Conservation (phyloP, 2,797 vertebrate genomes). For the Limnodromus scolopaceus region DNA sequence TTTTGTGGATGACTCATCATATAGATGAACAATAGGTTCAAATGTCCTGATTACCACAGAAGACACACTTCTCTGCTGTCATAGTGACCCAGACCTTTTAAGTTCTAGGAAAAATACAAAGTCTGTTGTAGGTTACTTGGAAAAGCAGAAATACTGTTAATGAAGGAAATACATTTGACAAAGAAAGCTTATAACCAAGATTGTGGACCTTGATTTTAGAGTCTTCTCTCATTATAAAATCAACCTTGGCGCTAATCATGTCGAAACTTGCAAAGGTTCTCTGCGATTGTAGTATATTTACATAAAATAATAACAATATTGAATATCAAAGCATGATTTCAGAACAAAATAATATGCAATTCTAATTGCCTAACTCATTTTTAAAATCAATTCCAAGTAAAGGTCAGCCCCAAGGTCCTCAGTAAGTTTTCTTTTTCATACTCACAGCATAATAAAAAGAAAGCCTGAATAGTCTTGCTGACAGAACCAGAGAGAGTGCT, state of each 20-base stretch:
- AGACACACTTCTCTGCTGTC: neutral
- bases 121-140: neutral
- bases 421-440: neutral
- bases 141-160: conserved; percentile 26
- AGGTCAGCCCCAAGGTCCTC: neutral
- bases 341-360: conserved; percentile 38
- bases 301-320: conserved; percentile 51
- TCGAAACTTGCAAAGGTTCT: conserved; percentile 14
- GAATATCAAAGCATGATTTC: conserved; percentile 11
- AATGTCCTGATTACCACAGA: neutral
- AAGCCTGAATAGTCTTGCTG: neutral
- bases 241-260: neutral
- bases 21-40: neutral
- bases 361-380: conserved; percentile 10
- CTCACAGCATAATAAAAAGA: neutral
- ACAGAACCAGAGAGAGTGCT: neutral
- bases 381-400: conserved; percentile 22
- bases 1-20: neutral
- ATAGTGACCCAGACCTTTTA: neutral
- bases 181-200: neutral
- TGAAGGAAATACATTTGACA: conserved; percentile 12
- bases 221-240: conserved; percentile 37
- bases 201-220: neutral
- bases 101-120: neutral
- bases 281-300: conserved; percentile 5